A percentile compares a stretch with the other conserved stretches of the same genome.
Conservation (phyloP, 2,113 vertebrate genomes). For the Rattus norvegicus region GRCr8 NC_086021.1:116592001-116592500, state of each 20-base stretch:
- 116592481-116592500: conserved; percentile 34
- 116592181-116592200: not conserved
- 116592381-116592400: not conserved
- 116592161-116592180: not conserved
- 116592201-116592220: not conserved
- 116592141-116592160: not conserved
- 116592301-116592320: not conserved
- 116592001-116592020: not conserved
- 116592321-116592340: not conserved
- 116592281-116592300: not conserved
- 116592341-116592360: not conserved
- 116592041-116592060: not conserved
- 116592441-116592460: conserved; percentile 26
- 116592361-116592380: not conserved
- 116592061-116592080: not conserved
- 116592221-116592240: not conserved
- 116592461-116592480: conserved; percentile 1
- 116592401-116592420: not conserved
- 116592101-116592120: not conserved
- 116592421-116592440: not conserved
- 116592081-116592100: not conserved
- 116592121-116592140: not conserved
- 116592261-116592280: not conserved
- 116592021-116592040: not conserved
- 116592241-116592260: not conserved